phyloP scores from a whole-genome alignment of 2,797 vertebrate genomes.

The Miichthys miiuy region DNA sequence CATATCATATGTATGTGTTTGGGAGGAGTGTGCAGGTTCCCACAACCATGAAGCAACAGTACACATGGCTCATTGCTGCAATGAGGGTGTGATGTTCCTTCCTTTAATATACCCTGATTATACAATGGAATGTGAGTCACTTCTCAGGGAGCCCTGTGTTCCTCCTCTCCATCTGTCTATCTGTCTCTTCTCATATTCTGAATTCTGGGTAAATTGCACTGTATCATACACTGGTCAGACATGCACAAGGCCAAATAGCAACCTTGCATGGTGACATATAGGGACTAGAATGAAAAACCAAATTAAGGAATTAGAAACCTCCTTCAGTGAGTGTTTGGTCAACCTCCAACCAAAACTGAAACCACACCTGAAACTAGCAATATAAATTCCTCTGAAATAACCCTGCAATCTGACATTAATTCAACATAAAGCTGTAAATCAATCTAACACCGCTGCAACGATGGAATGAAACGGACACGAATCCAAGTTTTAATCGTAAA shows the following conservation, averaged over 20 bases:
- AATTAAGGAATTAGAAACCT: slow-evolving; percentile 36
- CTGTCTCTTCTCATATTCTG: slow-evolving; percentile 52
- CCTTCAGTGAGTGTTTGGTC: background rate
- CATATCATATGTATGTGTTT: slow-evolving; percentile 22
- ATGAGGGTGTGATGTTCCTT: slow-evolving; percentile 85
- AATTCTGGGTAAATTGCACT: slow-evolving; percentile 30
- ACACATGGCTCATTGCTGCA: slow-evolving; percentile 72
- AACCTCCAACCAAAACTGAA: background rate
- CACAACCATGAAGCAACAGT: slow-evolving; percentile 58
- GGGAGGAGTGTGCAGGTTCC: slow-evolving; percentile 54
- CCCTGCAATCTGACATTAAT: background rate
- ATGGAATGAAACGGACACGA: slow-evolving; percentile 18
- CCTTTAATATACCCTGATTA: slow-evolving; percentile 82
- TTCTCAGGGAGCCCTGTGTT: slow-evolving; percentile 66
- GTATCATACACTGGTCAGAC: slow-evolving; percentile 21
- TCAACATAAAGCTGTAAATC: background rate
- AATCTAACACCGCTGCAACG: background rate
- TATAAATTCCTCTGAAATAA: slow-evolving; percentile 1
- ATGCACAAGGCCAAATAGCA: slow-evolving; percentile 7
- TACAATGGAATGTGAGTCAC: slow-evolving; percentile 80
- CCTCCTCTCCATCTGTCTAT: slow-evolving; percentile 73
- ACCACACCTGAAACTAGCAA: slow-evolving; percentile 2
- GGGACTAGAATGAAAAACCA: slow-evolving; percentile 32
- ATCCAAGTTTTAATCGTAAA: slow-evolving; percentile 16
- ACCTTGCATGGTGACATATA: background rate